Evolutionary conservation across 2,113 vertebrate genomes (phyloP).

Genomic region (Brachypteracias leptosomus): DNA sequence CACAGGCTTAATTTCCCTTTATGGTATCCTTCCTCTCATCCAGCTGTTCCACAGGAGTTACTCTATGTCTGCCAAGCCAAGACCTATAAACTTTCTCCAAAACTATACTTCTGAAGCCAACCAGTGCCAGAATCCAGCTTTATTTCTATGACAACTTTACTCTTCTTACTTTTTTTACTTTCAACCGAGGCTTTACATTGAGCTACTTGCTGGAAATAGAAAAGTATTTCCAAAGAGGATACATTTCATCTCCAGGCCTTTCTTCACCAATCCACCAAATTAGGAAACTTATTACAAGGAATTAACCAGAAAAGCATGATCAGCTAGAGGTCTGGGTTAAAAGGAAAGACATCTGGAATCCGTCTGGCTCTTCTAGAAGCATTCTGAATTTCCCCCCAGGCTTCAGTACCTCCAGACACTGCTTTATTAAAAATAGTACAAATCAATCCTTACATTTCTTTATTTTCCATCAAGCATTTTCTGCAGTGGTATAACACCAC

Average conservation of each 20-base stretch:
- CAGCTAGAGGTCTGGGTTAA: background rate
- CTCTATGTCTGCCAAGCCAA: background rate
- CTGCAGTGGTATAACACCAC: background rate
- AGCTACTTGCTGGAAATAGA: slow-evolving; percentile 52
- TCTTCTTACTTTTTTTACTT: background rate
- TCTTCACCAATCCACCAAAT: slow-evolving; percentile 18
- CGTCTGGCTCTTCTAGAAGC: background rate
- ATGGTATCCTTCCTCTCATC: background rate
- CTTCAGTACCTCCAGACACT: background rate
- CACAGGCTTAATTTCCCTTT: background rate
- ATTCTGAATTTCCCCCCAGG: background rate
- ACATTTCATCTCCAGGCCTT: slow-evolving; percentile 21
- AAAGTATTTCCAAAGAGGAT: slow-evolving; percentile 52
- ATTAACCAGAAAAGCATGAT: slow-evolving; percentile 11
- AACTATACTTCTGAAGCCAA: slow-evolving; percentile 23
- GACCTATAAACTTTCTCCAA: slow-evolving; percentile 37
- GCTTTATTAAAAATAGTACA: background rate
- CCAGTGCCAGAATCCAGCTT: slow-evolving; percentile 19
- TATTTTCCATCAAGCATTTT: background rate
- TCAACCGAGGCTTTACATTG: background rate
- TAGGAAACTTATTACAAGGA: background rate
- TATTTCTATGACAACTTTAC: background rate
- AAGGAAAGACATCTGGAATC: slow-evolving; percentile 51
- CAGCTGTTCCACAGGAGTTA: slow-evolving; percentile 44
- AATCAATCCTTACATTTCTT: background rate